Base-by-base conservation (phyloP, 2,113 vertebrate genomes). In the Prolemur simus region DNA sequence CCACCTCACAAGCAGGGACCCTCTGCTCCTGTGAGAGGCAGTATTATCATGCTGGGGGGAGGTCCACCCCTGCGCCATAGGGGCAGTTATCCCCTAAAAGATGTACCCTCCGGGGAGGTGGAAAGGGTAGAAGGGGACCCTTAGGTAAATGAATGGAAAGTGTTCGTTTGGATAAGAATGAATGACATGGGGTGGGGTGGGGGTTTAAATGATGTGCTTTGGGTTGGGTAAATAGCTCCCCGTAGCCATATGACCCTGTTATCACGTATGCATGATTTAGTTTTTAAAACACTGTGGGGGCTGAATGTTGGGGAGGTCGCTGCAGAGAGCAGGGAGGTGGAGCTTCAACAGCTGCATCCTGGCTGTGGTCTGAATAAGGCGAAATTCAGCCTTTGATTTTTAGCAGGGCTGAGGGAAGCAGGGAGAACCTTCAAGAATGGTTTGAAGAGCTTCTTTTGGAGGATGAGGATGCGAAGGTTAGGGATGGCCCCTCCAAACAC, bases 321-420 rank as follows among this genome's bases (percentile, higher is more conserved):
- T 68, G 45, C 82, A 15, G 39, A 94, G 39, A 82, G 13, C 60
- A 34, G 60, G 27, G 58, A 82, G 47, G 56, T 9, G 27, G 52
- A 47, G 32, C 27, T 27, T 56, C 37, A 1, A 29, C 45, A 73
- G 39, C 60, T 81, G n/a, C 12, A 10, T 25, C 34, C 42, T 74
- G 8, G 45, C 78, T 64, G n/a, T 20, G 68, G 27, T 9, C 9
- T 17, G 80, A 89, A 78, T 20, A 21, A 29, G 49, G 60, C 6
- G 11, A 81, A 63, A 47, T 17, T 8, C 49, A 64, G 80, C 10
- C 74, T 84, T 84, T 80, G 52, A 64, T 90, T 95, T 96, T 97
- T 60, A 95, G 77, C 20, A 4, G 73, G 74, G 27, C 13, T 47
- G 8, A 27, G 49, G 82, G 78, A 25, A 63, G 9, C 39, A 12